phyloP scores from a whole-genome alignment of 2,797 vertebrate species.

The Sebastes oblongus region DNA sequence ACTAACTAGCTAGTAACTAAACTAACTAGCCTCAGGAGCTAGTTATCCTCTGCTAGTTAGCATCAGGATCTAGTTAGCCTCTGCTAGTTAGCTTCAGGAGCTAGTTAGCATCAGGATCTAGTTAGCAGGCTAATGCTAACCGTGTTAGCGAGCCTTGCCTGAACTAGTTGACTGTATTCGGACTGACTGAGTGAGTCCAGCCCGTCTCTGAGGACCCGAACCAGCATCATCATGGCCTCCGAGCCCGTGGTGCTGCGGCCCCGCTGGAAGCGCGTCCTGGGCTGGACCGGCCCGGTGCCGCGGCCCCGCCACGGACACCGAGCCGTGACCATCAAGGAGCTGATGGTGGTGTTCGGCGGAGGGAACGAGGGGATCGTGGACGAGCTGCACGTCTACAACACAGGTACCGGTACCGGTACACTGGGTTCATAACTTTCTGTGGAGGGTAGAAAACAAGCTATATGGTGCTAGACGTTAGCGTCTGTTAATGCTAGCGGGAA shows the following conservation, averaged over 20 bases:
- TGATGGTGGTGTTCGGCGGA: constrained; percentile 91
- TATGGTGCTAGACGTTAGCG: neutral
- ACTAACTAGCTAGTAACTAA: too few relatives aligned
- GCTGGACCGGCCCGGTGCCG: constrained; percentile 90
- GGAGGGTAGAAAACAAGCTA: neutral
- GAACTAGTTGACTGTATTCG: constrained; percentile 11
- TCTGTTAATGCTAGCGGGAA: neutral
- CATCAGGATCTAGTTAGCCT: too few relatives aligned
- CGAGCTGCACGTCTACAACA: constrained; percentile 91
- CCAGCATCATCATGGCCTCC: constrained; percentile 43
- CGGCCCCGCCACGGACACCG: constrained; percentile 90
- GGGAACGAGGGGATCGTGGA: constrained; percentile 92
- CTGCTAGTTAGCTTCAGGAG: too few relatives aligned
- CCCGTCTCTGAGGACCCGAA: constrained; percentile 35
- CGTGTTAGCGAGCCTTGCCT: neutral
- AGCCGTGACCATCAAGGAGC: constrained; percentile 90
- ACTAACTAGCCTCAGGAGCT: too few relatives aligned
- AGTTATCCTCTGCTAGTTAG: too few relatives aligned
- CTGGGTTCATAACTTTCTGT: neutral
- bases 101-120: neutral
- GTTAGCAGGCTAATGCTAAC: constrained; percentile 44
- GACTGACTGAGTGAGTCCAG: too few relatives aligned
- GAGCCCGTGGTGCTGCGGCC: constrained; percentile 80
- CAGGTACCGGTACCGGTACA: constrained; percentile 60
- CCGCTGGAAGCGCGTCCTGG: constrained; percentile 89